Percentiles rank a stretch among this genome's conserved stretches.
These are phyloP conservation scores for Syrphus vitripennis DNA, from an alignment of 2,888 invertebrate genomes.

Conservation along the genomic window DNA sequence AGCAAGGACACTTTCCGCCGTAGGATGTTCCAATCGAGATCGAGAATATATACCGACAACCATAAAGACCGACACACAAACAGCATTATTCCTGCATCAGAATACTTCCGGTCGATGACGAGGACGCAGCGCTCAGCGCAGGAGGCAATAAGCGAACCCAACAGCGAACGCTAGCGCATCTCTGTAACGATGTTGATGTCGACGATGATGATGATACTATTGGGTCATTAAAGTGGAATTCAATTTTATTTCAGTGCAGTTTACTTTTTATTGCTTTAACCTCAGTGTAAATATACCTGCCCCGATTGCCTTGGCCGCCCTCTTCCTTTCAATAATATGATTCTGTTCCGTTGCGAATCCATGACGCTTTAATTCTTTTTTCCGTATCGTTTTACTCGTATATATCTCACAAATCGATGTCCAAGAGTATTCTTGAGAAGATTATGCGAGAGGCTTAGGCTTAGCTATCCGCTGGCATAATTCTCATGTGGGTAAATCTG, in stretches of 20 bases:
- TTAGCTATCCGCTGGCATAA: constrained; percentile 8
- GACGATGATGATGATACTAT: constrained; percentile 27
- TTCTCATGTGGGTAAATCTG: constrained; percentile 25
- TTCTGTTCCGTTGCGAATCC: neutral
- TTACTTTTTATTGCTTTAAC: constrained; percentile 17
- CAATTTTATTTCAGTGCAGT: constrained; percentile 35
- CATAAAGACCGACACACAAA: too few relatives aligned
- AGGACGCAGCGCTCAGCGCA: neutral
- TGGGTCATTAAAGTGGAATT: constrained; percentile 38
- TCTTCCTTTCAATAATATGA: neutral
- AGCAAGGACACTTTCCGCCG: constrained; percentile 5
- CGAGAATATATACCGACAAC: neutral
- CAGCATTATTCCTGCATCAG: constrained; percentile 2
- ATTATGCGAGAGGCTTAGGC: neutral
- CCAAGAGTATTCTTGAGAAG: neutral
- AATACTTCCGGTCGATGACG: neutral
- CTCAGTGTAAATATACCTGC: constrained; percentile 2
- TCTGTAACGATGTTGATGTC: neutral
- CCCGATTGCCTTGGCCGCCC: neutral
- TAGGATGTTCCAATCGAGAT: neutral
- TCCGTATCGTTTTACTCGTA: neutral
- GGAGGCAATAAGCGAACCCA: neutral
- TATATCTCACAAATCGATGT: constrained; percentile 6
- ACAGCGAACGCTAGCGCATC: too few relatives aligned
- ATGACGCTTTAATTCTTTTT: neutral